Conservation (phyloP, 2,113 vertebrate genomes). For the Brienomyrus longianalis region DNA sequence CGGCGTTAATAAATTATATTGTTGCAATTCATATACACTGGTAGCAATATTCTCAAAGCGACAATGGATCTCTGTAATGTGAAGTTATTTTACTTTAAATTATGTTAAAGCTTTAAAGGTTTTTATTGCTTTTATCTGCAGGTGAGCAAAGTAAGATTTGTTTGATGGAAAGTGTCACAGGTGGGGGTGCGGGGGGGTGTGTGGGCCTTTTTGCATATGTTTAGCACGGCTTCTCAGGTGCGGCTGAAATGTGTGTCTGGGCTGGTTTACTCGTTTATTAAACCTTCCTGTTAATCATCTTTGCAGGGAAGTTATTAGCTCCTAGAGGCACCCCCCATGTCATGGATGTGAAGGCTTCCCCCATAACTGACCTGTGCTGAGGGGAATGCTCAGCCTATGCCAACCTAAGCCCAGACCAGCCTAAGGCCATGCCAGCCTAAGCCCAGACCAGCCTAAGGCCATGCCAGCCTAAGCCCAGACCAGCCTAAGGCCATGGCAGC, state of each 20-base stretch:
- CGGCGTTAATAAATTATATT: background rate
- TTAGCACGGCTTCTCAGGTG: background rate
- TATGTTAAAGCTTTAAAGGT: background rate
- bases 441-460: background rate
- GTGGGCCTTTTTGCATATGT: background rate
- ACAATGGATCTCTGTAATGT: background rate
- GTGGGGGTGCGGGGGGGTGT: background rate
- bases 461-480: background rate
- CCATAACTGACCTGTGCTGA: background rate
- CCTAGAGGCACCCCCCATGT: background rate
- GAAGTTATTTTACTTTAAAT: background rate
- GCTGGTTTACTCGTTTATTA: background rate
- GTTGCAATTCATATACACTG: background rate
- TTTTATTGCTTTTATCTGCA: background rate
- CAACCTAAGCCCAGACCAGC: background rate
- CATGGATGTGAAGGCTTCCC: too few species aligned
- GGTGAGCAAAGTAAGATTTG: background rate
- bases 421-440: background rate
- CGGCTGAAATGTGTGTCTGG: background rate
- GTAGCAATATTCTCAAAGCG: background rate
- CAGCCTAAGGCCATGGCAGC: background rate
- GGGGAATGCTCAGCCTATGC: background rate
- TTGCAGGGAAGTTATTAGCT: background rate
- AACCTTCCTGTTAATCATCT: background rate
- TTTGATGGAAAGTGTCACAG: too few species aligned